Conservation (phyloP, 2,797 vertebrate genomes). For the Sebastes diploproa region DNA sequence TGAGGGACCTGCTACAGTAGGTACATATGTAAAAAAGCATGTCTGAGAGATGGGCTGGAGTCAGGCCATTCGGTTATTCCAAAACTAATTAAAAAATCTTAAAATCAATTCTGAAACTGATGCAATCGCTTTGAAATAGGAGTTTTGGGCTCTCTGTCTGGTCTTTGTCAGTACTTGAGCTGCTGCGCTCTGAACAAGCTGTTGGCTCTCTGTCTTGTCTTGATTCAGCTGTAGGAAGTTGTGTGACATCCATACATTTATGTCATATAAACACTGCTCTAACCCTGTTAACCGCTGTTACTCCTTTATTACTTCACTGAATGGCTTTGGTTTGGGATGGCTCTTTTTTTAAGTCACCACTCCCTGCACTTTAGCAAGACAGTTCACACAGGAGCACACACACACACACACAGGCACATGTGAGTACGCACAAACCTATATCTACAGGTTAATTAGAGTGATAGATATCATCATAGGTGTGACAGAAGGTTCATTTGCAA, state of each 20-base stretch:
- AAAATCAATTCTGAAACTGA: not conserved
- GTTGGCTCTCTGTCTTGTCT: not conserved
- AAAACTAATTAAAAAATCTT: not conserved
- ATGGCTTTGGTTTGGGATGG: not conserved
- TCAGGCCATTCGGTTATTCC: not conserved
- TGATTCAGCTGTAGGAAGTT: not conserved
- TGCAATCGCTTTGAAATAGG: not conserved
- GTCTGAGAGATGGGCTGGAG: not conserved
- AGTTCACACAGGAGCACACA: not conserved
- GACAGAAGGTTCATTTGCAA: slow-evolving; percentile 67
- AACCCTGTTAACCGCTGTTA: not conserved
- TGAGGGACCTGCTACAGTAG: not conserved
- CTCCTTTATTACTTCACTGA: not conserved
- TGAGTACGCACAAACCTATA: not conserved
- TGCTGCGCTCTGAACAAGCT: too few species aligned
- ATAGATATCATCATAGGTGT: slow-evolving; percentile 36
- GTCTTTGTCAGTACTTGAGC: not conserved
- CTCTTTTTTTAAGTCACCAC: not conserved
- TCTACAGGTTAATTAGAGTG: slow-evolving; percentile 50
- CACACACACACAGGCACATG: not conserved
- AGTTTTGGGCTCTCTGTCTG: not conserved
- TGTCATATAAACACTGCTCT: too few species aligned
- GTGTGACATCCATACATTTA: not conserved
- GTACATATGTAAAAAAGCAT: not conserved
- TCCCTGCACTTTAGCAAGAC: not conserved